Percentiles rank a stretch among this genome's conserved stretches.
Evolutionary conservation across 2,888 invertebrate species (phyloP).

Genomic region (Amiota minor): DNA sequence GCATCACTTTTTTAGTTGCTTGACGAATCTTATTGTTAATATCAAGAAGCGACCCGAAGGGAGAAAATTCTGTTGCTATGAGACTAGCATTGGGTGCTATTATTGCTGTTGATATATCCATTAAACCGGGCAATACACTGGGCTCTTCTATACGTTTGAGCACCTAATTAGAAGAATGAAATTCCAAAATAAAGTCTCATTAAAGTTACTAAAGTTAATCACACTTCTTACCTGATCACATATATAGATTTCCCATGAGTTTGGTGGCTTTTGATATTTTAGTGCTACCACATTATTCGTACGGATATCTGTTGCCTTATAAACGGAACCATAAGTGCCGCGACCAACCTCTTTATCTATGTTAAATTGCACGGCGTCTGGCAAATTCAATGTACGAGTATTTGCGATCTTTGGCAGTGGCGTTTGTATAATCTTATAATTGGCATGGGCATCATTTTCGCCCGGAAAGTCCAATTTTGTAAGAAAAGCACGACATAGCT

Average conservation of each 20-base stretch:
- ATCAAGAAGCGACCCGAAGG: constrained; percentile 87
- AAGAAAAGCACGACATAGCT: constrained; percentile 81
- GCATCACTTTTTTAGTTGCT: constrained; percentile 82
- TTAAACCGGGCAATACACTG: constrained; percentile 78
- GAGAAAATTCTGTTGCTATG: constrained; percentile 87
- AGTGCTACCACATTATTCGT: constrained; percentile 78
- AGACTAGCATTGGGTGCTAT: constrained; percentile 88
- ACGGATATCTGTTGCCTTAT: constrained; percentile 72
- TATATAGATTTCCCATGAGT: constrained; percentile 96
- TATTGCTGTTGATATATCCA: constrained; percentile 86
- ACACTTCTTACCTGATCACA: constrained; percentile 74
- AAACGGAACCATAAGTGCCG: constrained; percentile 90
- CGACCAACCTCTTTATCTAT: constrained; percentile 87
- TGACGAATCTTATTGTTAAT: constrained; percentile 84
- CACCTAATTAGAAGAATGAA: constrained; percentile 52
- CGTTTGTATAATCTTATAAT: constrained; percentile 77
- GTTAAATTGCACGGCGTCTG: constrained; percentile 76
- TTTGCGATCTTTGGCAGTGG: constrained; percentile 78
- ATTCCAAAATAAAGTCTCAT: not conserved
- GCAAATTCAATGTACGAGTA: constrained; percentile 75
- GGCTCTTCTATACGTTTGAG: constrained; percentile 74
- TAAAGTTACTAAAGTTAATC: not conserved
- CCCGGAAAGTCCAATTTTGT: constrained; percentile 83
- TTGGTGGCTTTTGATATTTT: constrained; percentile 92
- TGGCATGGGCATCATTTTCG: constrained; percentile 76